These are phyloP conservation scores for Drosophila athabasca DNA, from an alignment of 1,140 invertebrate species.

Conservation along the genomic window DNA sequence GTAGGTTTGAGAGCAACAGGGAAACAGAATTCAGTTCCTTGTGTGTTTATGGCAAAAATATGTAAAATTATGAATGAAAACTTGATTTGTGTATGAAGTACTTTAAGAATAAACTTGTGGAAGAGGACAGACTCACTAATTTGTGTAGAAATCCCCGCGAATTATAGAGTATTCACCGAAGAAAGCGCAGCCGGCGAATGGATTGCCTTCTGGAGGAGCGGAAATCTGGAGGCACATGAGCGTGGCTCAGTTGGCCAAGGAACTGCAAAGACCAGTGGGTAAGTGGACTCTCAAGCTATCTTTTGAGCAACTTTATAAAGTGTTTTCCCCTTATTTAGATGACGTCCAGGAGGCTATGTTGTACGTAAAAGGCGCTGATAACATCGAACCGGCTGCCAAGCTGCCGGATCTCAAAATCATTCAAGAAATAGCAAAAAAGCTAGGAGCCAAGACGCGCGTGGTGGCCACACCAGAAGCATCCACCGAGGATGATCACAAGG, in stretches of 20 bases:
- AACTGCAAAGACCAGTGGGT: slow-evolving; percentile 84
- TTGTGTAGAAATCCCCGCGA: slow-evolving; percentile 84
- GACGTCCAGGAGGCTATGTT: slow-evolving; percentile 88
- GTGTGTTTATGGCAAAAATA: slow-evolving; percentile 6
- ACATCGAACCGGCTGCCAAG: slow-evolving; percentile 82
- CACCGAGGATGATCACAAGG: slow-evolving; percentile 66
- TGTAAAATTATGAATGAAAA: too few species aligned
- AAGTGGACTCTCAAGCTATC: background rate
- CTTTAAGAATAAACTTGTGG: too few species aligned
- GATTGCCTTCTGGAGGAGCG: slow-evolving; percentile 78
- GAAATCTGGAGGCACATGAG: slow-evolving; percentile 92
- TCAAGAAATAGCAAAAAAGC: slow-evolving; percentile 87
- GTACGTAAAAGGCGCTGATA: slow-evolving; percentile 86
- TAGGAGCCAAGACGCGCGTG: slow-evolving; percentile 86
- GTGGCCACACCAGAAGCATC: slow-evolving; percentile 84
- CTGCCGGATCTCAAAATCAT: slow-evolving; percentile 86
- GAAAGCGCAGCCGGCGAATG: slow-evolving; percentile 51
- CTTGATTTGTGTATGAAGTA: too few species aligned
- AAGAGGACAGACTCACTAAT: slow-evolving; percentile 60
- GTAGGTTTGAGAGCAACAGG: slow-evolving; percentile 70
- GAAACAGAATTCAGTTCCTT: background rate
- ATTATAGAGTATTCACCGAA: slow-evolving; percentile 85
- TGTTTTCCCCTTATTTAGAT: slow-evolving; percentile 83
- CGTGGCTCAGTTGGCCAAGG: slow-evolving; percentile 88
- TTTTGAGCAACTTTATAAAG: background rate